phyloP scores from a whole-genome alignment of 2,113 vertebrate genomes.

The Varanus komodoensis region DNA sequence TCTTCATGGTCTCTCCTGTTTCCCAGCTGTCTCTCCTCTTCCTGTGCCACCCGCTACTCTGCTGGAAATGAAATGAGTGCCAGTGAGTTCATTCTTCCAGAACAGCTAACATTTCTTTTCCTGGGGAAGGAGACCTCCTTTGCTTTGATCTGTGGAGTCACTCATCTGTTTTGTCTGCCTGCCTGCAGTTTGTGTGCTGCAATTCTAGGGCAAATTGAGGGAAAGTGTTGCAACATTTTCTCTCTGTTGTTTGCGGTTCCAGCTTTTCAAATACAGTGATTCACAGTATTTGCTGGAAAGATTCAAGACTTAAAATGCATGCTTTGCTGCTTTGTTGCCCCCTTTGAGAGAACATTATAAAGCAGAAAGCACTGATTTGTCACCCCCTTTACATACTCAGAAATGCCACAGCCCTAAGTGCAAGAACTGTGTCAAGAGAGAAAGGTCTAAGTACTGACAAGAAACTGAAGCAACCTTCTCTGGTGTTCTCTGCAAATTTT shows the following conservation, averaged over 20 bases:
- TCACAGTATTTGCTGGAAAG: constrained; percentile 35
- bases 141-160: constrained; percentile 55
- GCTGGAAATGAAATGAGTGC: constrained; percentile 33
- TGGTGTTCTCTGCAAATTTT: neutral
- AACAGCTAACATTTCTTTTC: constrained; percentile 11
- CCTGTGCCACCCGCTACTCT: constrained; percentile 39
- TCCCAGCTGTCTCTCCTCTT: constrained; percentile 40
- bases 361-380: neutral
- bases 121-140: neutral
- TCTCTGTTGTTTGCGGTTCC: neutral
- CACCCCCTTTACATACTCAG: neutral
- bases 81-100: constrained; percentile 50
- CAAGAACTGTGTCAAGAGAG: neutral
- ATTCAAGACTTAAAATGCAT: neutral
- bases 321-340: neutral
- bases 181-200: constrained; percentile 27
- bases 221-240: constrained; percentile 10
- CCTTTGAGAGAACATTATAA: neutral
- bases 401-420: neutral
- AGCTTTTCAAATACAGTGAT: constrained; percentile 1
- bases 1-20: constrained; percentile 35
- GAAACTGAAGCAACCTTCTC: neutral
- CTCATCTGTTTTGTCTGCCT: constrained; percentile 46
- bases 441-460: neutral
- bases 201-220: constrained; percentile 8